Evolutionary conservation across 2,113 vertebrate genomes (phyloP).

Genomic region (Zosterops pallidus): DNA sequence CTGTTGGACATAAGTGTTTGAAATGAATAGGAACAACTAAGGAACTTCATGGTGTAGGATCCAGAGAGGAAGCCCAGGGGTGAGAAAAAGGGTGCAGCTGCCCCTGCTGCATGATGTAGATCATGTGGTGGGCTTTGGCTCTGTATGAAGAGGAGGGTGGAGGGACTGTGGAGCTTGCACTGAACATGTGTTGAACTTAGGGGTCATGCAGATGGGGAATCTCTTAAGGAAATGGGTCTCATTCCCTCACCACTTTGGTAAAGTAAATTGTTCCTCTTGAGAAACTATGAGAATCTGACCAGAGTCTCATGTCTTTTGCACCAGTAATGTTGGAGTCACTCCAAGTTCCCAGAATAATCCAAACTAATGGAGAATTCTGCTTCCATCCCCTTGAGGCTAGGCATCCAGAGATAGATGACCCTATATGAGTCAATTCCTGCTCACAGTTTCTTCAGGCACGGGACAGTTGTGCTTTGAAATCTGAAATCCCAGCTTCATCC

Average conservation of each 20-base stretch:
- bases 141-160: not conserved
- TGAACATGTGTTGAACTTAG: accelerated
- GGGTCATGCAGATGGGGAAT: accelerated
- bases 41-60: not conserved
- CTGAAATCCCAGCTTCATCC: not conserved
- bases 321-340: not conserved
- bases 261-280: not conserved
- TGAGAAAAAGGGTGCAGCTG: not conserved
- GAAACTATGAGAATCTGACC: not conserved
- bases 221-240: not conserved
- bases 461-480: not conserved
- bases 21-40: not conserved
- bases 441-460: not conserved
- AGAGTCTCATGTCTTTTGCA: not conserved
- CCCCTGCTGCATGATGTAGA: not conserved
- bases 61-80: not conserved
- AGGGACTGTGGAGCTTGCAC: not conserved
- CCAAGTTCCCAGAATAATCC: not conserved
- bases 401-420: not conserved
- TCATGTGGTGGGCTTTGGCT: not conserved
- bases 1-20: not conserved
- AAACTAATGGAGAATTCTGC: not conserved
- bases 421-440: not conserved
- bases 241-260: not conserved
- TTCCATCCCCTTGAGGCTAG: not conserved